Evolutionary conservation across 2,113 vertebrate genomes (phyloP).

Genomic region (Eptesicus fuscus): DNA sequence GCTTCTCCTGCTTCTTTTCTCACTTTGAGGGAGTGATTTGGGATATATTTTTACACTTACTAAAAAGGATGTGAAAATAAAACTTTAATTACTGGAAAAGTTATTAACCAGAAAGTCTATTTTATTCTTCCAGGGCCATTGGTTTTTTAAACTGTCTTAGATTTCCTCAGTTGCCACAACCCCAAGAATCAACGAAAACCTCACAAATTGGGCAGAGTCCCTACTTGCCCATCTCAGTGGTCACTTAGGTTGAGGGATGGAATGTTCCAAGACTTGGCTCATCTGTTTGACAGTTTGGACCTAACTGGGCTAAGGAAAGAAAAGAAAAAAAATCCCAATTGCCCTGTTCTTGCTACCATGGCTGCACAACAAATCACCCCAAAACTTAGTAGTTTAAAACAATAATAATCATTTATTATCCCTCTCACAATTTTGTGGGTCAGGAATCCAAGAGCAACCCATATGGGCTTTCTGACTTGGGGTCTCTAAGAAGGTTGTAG

Average conservation of each 20-base stretch:
- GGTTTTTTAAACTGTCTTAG: conserved; percentile 46
- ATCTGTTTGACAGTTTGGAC: conserved; percentile 31
- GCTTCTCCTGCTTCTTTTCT: background rate
- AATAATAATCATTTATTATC: conserved; percentile 11
- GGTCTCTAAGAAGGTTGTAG: background rate
- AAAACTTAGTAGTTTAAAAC: background rate
- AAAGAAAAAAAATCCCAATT: background rate
- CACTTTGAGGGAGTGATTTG: conserved; percentile 17
- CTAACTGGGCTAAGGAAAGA: background rate
- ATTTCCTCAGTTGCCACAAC: background rate
- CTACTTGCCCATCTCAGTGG: background rate
- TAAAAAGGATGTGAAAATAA: conserved; percentile 68
- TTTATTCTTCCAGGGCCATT: conserved; percentile 49
- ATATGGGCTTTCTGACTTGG: background rate
- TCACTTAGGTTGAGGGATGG: conserved; percentile 11
- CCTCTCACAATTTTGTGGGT: background rate
- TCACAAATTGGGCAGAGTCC: conserved; percentile 15
- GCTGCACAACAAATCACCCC: conserved; percentile 20
- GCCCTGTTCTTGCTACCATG: background rate
- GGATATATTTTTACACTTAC: conserved; percentile 51
- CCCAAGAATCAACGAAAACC: conserved; percentile 34
- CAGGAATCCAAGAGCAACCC: background rate
- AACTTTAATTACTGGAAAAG: conserved; percentile 62
- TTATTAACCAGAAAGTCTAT: conserved; percentile 56
- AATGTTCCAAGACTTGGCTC: conserved; percentile 48